Conservation (phyloP, 2,888 invertebrate genomes). For the Tubiluchus corallicola region DNA sequence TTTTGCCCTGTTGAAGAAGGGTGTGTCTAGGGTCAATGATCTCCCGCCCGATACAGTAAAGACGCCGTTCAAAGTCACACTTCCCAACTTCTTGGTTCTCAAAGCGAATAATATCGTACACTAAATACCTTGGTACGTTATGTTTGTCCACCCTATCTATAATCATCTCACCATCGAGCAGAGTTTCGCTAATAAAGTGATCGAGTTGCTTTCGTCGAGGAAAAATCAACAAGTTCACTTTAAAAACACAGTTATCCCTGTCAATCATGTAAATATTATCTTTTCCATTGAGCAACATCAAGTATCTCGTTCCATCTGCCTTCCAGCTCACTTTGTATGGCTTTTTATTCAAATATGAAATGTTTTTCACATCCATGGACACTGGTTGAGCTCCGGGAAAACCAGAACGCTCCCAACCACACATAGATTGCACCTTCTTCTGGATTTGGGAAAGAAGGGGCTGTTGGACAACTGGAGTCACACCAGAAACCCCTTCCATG, state of each 20-base stretch:
- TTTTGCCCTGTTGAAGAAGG: conserved; percentile 54
- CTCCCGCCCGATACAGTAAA: conserved; percentile 47
- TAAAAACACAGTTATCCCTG: conserved; percentile 74
- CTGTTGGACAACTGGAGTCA: conserved; percentile 45
- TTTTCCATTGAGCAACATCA: conserved; percentile 80
- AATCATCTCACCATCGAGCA: conserved; percentile 94
- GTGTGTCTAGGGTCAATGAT: conserved; percentile 40
- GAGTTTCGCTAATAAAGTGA: conserved; percentile 53
- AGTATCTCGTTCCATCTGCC: conserved; percentile 90
- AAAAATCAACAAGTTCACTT: conserved; percentile 60
- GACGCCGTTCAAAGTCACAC: conserved; percentile 53
- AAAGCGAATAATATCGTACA: conserved; percentile 78
- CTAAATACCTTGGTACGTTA: conserved; percentile 67
- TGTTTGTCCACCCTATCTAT: conserved; percentile 49
- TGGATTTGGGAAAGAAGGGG: conserved; percentile 46
- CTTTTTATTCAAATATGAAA: conserved; percentile 49
- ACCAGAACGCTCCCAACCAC: conserved; percentile 55
- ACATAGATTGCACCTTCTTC: conserved; percentile 52
- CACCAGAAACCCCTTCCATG: conserved; percentile 69
- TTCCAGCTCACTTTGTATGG: conserved; percentile 98
- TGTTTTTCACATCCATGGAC: conserved; percentile 72
- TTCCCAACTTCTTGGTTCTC: conserved; percentile 58
- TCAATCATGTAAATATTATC: conserved; percentile 81
- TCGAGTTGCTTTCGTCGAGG: conserved; percentile 49
- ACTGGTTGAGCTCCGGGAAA: conserved; percentile 97